Conservation (phyloP, 2,888 invertebrate species). For the Formica aserva region DNA sequence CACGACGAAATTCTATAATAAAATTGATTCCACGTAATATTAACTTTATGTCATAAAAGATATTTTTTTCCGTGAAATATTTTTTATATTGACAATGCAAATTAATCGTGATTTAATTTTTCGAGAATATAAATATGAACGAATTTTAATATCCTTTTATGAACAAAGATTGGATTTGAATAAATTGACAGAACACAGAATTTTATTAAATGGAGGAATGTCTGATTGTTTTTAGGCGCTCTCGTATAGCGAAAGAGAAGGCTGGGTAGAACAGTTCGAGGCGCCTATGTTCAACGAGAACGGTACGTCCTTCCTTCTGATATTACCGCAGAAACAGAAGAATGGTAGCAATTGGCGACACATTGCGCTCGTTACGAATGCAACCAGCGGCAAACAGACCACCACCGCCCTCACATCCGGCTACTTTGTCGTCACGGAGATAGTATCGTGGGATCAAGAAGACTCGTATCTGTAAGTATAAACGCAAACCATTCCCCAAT, state of each 20-base stretch:
- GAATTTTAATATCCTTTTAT: neutral
- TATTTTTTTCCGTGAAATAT: neutral
- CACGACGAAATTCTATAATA: neutral
- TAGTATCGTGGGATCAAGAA: slow-evolving; percentile 90
- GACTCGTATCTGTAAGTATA: slow-evolving; percentile 89
- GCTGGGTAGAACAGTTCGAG: slow-evolving; percentile 93
- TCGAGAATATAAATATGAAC: neutral
- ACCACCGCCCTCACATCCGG: slow-evolving; percentile 88
- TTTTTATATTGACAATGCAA: neutral
- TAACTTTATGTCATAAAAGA: neutral
- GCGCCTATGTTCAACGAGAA: slow-evolving; percentile 90
- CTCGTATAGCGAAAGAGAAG: slow-evolving; percentile 86
- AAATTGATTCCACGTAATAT: slow-evolving; percentile 24
- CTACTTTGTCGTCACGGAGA: slow-evolving; percentile 90
- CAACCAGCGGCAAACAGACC: slow-evolving; percentile 80
- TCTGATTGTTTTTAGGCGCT: slow-evolving; percentile 75
- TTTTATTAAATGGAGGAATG: slow-evolving; percentile 6
- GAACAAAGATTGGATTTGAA: neutral
- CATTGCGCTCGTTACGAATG: slow-evolving; percentile 87
- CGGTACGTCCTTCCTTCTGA: slow-evolving; percentile 90
- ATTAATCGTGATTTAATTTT: neutral
- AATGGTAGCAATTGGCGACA: slow-evolving; percentile 89
- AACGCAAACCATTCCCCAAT: neutral
- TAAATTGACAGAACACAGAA: neutral
- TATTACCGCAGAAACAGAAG: slow-evolving; percentile 90